Evolutionary conservation across 2,888 invertebrate species (phyloP).

Genomic region (Tridacna crocea): DNA sequence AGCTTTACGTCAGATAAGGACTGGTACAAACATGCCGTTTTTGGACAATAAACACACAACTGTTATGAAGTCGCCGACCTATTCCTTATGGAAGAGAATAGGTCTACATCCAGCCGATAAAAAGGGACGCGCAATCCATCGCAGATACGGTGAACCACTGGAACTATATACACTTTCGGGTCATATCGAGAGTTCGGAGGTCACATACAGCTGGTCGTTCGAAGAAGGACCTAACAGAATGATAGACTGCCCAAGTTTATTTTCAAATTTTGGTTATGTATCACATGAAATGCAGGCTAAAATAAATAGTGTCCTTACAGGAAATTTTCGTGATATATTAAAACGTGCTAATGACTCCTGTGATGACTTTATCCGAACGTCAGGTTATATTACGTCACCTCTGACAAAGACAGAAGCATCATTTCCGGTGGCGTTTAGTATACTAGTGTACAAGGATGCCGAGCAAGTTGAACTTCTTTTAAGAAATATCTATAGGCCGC

Average conservation of each 20-base stretch:
- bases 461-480: neutral
- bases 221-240: neutral
- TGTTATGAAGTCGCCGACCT: neutral
- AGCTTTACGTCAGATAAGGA: too few relatives aligned
- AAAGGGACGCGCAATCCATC: neutral
- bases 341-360: neutral
- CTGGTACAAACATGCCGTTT: too few relatives aligned
- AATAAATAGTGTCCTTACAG: neutral
- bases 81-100: neutral
- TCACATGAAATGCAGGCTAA: neutral
- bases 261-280: neutral
- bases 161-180: neutral
- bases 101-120: neutral
- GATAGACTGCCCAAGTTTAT: neutral
- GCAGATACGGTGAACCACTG: constrained; percentile 1
- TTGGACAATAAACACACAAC: too few relatives aligned
- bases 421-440: constrained; percentile 13
- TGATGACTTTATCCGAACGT: neutral
- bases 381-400: constrained; percentile 15
- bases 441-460: constrained; percentile 4
- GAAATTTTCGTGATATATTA: neutral
- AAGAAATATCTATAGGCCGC: constrained; percentile 4
- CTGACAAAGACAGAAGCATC: neutral
- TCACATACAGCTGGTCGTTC: neutral
- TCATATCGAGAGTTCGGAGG: neutral